phyloP scores from a whole-genome alignment of 2,113 vertebrate genomes.

The Oriolus oriolus region DNA sequence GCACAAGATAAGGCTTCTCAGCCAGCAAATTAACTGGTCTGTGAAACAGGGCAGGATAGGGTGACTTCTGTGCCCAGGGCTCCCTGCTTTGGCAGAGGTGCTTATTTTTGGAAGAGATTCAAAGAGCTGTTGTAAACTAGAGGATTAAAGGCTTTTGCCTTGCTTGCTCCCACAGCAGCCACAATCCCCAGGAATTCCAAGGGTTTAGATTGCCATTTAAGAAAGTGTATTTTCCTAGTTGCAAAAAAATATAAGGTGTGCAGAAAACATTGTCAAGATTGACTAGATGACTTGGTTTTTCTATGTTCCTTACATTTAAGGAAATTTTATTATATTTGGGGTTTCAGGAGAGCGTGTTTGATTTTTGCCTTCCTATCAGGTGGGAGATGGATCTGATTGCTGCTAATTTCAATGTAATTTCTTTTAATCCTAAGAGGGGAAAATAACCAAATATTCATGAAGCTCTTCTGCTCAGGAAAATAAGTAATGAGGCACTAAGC shows the following conservation, averaged over 20 bases:
- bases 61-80: not conserved
- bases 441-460: not conserved
- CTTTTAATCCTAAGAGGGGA: not conserved
- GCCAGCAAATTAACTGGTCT: not conserved
- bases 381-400: not conserved
- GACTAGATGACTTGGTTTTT: not conserved
- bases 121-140: not conserved
- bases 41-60: not conserved
- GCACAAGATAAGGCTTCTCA: not conserved
- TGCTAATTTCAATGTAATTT: not conserved
- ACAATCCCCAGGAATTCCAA: not conserved
- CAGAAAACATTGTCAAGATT: not conserved
- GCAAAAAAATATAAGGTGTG: not conserved
- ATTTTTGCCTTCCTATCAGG: not conserved
- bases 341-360: not conserved
- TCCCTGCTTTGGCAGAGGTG: not conserved
- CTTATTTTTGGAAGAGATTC: not conserved
- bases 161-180: not conserved
- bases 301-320: not conserved
- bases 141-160: not conserved
- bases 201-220: not conserved
- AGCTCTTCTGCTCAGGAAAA: not conserved
- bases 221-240: not conserved
- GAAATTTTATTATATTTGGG: not conserved
- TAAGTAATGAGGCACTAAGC: not conserved